Evolutionary conservation across 2,113 vertebrate species (phyloP).

Genomic region (Lepidothrix coronata): DNA sequence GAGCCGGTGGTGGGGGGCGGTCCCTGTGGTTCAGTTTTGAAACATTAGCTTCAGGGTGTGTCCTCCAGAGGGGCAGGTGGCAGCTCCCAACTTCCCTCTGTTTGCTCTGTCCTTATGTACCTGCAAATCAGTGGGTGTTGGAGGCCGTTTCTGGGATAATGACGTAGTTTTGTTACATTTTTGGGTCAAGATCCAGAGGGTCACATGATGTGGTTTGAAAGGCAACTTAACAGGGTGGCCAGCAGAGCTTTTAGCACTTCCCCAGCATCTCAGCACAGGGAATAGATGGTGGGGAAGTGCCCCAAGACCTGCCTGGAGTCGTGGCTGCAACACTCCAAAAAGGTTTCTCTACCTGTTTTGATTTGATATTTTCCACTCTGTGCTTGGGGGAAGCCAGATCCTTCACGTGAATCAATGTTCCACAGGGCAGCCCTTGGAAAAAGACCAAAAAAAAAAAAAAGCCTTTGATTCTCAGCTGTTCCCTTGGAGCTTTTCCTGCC

Average conservation of each 20-base stretch:
- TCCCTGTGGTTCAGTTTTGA: constrained; percentile 48
- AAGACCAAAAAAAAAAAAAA: background rate
- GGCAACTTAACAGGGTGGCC: background rate
- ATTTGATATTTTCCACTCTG: background rate
- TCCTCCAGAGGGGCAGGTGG: constrained; percentile 53
- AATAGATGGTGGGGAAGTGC: constrained; percentile 49
- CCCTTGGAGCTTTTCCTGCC: background rate
- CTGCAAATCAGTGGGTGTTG: constrained; percentile 30
- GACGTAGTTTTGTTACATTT: constrained; percentile 4
- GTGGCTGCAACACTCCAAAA: background rate
- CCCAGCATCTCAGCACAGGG: constrained; percentile 4
- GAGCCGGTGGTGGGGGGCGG: background rate
- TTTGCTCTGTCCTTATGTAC: constrained; percentile 36
- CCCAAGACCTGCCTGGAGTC: background rate
- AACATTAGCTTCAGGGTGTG: constrained; percentile 52
- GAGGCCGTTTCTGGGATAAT: constrained; percentile 27
- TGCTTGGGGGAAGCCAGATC: background rate
- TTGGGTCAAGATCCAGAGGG: constrained; percentile 59
- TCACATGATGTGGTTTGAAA: background rate
- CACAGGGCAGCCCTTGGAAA: background rate
- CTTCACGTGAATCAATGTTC: background rate
- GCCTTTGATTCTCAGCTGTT: background rate
- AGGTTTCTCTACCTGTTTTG: background rate
- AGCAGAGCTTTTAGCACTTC: constrained; percentile 27
- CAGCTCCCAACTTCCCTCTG: constrained; percentile 54